Evolutionary conservation across 2,113 vertebrate species (phyloP).

Genomic region (Theristicus caerulescens): DNA sequence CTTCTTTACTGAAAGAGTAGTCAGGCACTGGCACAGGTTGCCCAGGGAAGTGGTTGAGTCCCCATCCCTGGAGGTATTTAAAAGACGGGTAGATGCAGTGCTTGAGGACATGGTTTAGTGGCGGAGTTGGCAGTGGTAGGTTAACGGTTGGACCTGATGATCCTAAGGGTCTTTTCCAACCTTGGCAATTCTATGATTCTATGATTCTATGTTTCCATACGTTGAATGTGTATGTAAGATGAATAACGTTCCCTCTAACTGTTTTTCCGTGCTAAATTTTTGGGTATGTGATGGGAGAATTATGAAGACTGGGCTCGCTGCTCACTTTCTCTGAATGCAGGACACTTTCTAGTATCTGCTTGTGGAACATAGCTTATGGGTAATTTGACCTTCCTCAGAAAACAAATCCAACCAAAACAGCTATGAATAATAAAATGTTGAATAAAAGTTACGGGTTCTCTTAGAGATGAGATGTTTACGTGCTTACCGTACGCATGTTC

Average conservation of each 20-base stretch:
- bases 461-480: background rate
- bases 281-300: background rate
- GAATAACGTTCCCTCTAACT: fast-evolving
- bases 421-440: background rate
- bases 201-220: background rate
- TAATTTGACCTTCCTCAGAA: background rate
- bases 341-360: background rate
- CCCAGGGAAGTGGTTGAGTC: too few relatives aligned
- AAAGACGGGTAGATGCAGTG: too few relatives aligned
- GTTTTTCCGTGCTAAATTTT: background rate
- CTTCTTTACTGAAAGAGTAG: too few relatives aligned
- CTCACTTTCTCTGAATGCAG: background rate
- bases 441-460: background rate
- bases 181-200: too few relatives aligned
- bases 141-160: too few relatives aligned
- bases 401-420: background rate
- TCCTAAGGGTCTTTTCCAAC: too few relatives aligned
- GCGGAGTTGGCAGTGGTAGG: too few relatives aligned
- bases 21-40: too few relatives aligned
- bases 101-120: too few relatives aligned
- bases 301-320: background rate
- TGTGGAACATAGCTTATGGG: background rate
- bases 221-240: background rate
- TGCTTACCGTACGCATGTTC: background rate
- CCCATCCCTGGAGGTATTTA: too few relatives aligned